These are phyloP conservation scores for Cyaniris semiargus DNA, from an alignment of 2,888 invertebrate species.

Conservation along the genomic window DNA sequence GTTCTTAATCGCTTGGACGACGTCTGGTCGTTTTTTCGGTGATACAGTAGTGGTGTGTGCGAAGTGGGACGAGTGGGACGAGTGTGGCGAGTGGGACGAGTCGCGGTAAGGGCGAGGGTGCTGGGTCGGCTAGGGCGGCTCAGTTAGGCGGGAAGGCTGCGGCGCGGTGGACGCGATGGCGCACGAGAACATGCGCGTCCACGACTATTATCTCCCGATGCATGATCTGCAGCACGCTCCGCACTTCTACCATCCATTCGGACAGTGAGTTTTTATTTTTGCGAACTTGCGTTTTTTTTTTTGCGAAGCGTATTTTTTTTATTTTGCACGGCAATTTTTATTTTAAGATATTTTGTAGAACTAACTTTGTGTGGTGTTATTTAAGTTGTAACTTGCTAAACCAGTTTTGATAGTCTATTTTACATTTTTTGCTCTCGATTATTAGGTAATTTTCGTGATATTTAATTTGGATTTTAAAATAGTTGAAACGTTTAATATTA, in stretches of 20 bases:
- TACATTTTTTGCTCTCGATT: not conserved
- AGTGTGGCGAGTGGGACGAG: not conserved
- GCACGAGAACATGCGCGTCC: constrained; percentile 54
- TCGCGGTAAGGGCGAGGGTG: not conserved
- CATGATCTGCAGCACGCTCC: constrained; percentile 55
- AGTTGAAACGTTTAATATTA: not conserved
- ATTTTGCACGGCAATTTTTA: not conserved
- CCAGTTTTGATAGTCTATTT: not conserved
- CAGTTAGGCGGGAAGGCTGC: constrained; percentile 42
- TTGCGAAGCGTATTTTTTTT: not conserved
- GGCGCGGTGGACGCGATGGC: constrained; percentile 49
- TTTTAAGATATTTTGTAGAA: not conserved
- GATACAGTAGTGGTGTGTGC: not conserved
- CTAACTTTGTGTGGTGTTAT: not conserved
- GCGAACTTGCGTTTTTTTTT: not conserved
- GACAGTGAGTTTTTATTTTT: constrained; percentile 52
- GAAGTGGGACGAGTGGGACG: not conserved
- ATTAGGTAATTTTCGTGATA: not conserved
- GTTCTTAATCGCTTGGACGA: not conserved
- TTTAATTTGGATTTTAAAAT: not conserved
- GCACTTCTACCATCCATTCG: constrained; percentile 49
- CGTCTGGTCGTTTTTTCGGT: not conserved
- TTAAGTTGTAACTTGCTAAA: not conserved
- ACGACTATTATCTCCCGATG: constrained; percentile 55
- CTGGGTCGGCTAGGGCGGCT: constrained; percentile 32